phyloP scores from a whole-genome alignment of 1,140 invertebrate genomes.

The Linepithema humile region DNA sequence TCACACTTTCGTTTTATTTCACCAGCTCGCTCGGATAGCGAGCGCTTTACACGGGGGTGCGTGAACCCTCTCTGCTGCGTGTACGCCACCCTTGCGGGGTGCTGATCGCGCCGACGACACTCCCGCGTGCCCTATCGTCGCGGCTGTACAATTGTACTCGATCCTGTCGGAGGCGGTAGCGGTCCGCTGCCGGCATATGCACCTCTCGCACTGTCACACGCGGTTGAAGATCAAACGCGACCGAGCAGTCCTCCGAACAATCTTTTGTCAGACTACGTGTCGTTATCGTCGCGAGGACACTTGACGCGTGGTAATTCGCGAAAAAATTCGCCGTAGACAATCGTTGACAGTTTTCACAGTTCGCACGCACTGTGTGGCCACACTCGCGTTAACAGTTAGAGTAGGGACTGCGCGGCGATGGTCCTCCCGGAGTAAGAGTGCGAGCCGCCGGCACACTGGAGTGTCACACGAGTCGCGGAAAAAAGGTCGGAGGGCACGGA shows the following conservation, averaged over 20 bases:
- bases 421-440: conserved; percentile 1
- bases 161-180: conserved; percentile 25
- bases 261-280: neutral
- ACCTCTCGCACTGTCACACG: conserved; percentile 78
- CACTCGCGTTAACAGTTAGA: neutral
- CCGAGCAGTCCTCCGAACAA: neutral
- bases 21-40: neutral
- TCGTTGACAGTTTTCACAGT: neutral
- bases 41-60: neutral
- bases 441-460: neutral
- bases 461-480: neutral
- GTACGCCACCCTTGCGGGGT: conserved; percentile 12
- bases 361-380: conserved; percentile 7
- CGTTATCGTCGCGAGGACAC: neutral
- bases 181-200: conserved; percentile 51
- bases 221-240: neutral
- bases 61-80: conserved; percentile 14
- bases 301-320: neutral
- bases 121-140: conserved; percentile 46
- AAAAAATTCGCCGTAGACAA: neutral
- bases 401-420: neutral
- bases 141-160: conserved; percentile 29
- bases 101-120: conserved; percentile 41
- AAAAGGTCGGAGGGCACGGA: neutral
- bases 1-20: conserved; percentile 51